Percentiles rank a stretch among this genome's conserved stretches.
phyloP scores from a whole-genome alignment of 1,140 invertebrate species.

The Hypothenemus hampei region DNA sequence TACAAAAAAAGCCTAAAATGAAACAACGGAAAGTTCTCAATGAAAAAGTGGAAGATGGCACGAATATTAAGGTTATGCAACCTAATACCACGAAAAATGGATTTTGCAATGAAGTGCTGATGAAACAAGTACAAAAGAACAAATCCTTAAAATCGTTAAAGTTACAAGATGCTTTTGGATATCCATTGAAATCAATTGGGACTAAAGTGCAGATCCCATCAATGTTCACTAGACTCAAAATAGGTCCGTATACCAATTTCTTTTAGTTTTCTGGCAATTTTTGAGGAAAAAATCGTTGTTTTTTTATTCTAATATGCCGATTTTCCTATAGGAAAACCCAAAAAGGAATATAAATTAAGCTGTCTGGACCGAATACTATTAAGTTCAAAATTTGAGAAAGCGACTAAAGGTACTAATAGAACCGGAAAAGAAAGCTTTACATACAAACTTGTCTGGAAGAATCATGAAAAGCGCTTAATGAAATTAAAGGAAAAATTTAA shows the following conservation, averaged over 20 bases:
- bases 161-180: too few relatives aligned
- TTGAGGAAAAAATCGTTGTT: too few relatives aligned
- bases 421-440: conserved; percentile 8
- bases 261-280: too few relatives aligned
- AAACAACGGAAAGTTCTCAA: background rate
- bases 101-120: background rate
- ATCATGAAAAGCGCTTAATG: background rate
- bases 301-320: too few relatives aligned
- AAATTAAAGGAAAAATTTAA: conserved; percentile 7
- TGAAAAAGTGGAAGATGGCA: background rate
- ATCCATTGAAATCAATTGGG: too few relatives aligned
- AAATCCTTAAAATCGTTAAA: background rate
- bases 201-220: too few relatives aligned
- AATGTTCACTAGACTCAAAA: too few relatives aligned
- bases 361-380: too few relatives aligned
- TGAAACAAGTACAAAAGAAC: background rate
- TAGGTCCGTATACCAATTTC: too few relatives aligned
- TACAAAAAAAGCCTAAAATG: too few relatives aligned
- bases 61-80: background rate
- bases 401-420: background rate
- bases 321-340: too few relatives aligned
- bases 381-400: background rate
- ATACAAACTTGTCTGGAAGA: conserved; percentile 5
- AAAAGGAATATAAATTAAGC: too few relatives aligned
- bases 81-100: background rate